Evolutionary conservation across 2,113 vertebrate species (phyloP).

Genomic region (Oenanthe melanoleuca): DNA sequence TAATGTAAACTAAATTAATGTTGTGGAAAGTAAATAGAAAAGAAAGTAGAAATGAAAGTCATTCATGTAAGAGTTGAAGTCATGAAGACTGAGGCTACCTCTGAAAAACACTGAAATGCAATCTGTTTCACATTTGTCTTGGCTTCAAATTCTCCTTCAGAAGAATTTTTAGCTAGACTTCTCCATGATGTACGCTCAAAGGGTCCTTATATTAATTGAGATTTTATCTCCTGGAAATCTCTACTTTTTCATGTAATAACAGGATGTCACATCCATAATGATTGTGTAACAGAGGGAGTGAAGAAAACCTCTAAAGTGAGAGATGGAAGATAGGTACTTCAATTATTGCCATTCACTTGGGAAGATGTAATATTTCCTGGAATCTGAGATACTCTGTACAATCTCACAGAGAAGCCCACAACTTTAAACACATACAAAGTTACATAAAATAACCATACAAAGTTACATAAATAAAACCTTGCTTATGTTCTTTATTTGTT

Average conservation of each 20-base stretch:
- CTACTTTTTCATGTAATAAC: slow-evolving; percentile 23
- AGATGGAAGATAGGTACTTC: slow-evolving; percentile 46
- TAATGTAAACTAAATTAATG: background rate
- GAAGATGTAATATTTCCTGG: slow-evolving; percentile 3
- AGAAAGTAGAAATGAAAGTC: background rate
- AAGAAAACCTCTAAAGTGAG: slow-evolving; percentile 42
- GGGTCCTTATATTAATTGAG: slow-evolving; percentile 6
- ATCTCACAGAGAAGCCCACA: background rate
- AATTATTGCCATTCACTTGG: slow-evolving; percentile 20
- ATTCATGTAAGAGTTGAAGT: background rate
- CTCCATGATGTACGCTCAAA: background rate
- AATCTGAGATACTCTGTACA: background rate
- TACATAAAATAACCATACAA: background rate
- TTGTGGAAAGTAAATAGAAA: background rate
- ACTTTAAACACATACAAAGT: background rate
- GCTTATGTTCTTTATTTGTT: background rate
- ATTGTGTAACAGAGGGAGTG: background rate
- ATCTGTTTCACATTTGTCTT: slow-evolving; percentile 3
- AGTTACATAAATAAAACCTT: background rate
- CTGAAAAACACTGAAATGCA: background rate
- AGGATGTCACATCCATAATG: background rate
- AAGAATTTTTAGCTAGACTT: slow-evolving; percentile 19
- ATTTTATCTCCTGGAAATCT: slow-evolving; percentile 45
- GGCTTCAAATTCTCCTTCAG: background rate
- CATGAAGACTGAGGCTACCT: background rate